These are phyloP conservation scores for Troides aeacus DNA, from an alignment of 2,888 invertebrate genomes.

Conservation along the genomic window DNA sequence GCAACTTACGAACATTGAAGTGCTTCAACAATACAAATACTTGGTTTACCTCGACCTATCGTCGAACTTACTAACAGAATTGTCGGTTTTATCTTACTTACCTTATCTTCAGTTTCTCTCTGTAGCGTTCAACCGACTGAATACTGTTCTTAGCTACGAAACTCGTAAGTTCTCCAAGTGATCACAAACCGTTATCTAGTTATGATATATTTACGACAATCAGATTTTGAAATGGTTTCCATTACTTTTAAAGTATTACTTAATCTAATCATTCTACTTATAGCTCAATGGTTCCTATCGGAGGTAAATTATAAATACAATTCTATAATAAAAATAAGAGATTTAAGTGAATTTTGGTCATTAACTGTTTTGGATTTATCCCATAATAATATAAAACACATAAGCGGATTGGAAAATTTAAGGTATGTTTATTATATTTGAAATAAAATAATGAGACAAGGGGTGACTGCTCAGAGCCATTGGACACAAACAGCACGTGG, in stretches of 20 bases:
- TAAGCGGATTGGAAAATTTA: constrained; percentile 76
- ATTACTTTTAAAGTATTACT: background rate
- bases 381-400: constrained; percentile 79
- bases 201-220: background rate
- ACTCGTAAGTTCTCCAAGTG: constrained; percentile 57
- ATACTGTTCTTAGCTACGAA: constrained; percentile 75
- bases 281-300: constrained; percentile 81
- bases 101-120: constrained; percentile 80
- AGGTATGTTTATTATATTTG: constrained; percentile 50
- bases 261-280: constrained; percentile 34
- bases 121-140: constrained; percentile 77
- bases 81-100: constrained; percentile 74
- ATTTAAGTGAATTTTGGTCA: constrained; percentile 81
- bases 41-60: constrained; percentile 81
- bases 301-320: constrained; percentile 82
- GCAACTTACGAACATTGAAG: constrained; percentile 69
- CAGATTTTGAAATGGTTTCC: background rate
- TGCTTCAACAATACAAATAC: constrained; percentile 76
- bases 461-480: no score
- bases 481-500: no score
- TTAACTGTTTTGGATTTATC: constrained; percentile 81
- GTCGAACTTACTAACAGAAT: constrained; percentile 73
- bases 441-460: no score
- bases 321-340: constrained; percentile 72
- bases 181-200: constrained; percentile 7